phyloP scores from a whole-genome alignment of 2,113 vertebrate genomes.

The Ceyx margarethae region DNA sequence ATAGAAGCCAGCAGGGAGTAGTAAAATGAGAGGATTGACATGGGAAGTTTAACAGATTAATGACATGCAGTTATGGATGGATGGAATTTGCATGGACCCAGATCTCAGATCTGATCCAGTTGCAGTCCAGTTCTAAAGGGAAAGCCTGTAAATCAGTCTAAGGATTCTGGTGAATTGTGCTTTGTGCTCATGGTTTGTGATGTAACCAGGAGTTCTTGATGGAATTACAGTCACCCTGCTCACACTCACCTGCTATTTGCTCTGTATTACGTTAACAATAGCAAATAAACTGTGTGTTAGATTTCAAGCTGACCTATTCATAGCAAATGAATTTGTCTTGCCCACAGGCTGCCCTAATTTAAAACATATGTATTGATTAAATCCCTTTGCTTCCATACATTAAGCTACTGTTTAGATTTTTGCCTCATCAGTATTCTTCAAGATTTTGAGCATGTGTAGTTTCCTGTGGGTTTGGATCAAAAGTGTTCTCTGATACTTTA shows the following conservation, averaged over 20 bases:
- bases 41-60: not conserved
- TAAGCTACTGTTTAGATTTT: constrained; percentile 15
- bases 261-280: constrained; percentile 48
- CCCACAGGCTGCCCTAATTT: constrained; percentile 19
- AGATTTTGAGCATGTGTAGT: not conserved
- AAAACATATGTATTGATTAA: constrained; percentile 2
- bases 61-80: not conserved
- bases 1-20: not conserved
- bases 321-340: constrained; percentile 14
- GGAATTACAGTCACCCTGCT: constrained; percentile 16
- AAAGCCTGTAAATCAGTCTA: constrained; percentile 13
- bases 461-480: not conserved
- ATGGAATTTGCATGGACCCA: not conserved
- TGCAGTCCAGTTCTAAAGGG: not conserved
- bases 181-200: constrained; percentile 16
- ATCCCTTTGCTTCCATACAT: not conserved
- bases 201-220: constrained; percentile 5
- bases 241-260: constrained; percentile 23
- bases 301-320: constrained; percentile 28
- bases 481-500: not conserved
- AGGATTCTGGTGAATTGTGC: not conserved
- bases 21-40: not conserved
- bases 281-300: constrained; percentile 40
- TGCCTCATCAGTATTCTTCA: not conserved
- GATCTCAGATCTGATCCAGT: not conserved